Evolutionary conservation across 1,140 invertebrate species (phyloP), one percentile per base, ranked within the genome.

Genomic region (Oedothorax gibbosus): DNA sequence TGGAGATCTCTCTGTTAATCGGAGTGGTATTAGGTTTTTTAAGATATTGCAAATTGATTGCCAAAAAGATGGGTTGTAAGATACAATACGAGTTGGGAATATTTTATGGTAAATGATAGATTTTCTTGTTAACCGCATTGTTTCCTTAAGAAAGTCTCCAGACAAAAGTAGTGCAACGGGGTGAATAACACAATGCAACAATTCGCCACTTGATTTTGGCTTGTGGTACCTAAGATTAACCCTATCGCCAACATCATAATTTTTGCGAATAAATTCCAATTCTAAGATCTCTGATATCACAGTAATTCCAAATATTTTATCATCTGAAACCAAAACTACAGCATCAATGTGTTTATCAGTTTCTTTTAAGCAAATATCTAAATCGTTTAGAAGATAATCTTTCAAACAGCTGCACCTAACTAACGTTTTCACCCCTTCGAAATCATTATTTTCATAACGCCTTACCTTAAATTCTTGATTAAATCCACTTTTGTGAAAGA

Each of bases 1-100:
- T 51, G 50, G 54, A 7, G 6, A 54, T 66, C 68, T 75, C 21
- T 76, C 68, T 15, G 35, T 12, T n/a, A 71, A 68, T 50, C n/a
- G 54, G 2, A 84, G 53, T 7, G 81, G 81, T 10, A 57, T 9
- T 4, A 84, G 53, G 9, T 73, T 50, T 35, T 84, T 69, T 62
- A 84, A 56, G 57, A 84, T 50, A 57, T 84, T 84, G 8, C 81
- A 84, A 15, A 84, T 49, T 56, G 81, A 84, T 49, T 84, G 81
- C 81, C 81, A 84, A 18, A 64, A 68, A 18, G 51, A 35, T 66
- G 81, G 71, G 50, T 84, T 57, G 9, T 75, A 66, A 11, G 49
- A 21, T n/a, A 76, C 12, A 15, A 65, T 18, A 7, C 68, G 62
- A 49, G 60, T 49, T 0, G 71, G 71, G 60, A 75, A 57, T 21